Evolutionary conservation across 2,888 invertebrate genomes (phyloP).

Genomic region (Aphodius sticticus): DNA sequence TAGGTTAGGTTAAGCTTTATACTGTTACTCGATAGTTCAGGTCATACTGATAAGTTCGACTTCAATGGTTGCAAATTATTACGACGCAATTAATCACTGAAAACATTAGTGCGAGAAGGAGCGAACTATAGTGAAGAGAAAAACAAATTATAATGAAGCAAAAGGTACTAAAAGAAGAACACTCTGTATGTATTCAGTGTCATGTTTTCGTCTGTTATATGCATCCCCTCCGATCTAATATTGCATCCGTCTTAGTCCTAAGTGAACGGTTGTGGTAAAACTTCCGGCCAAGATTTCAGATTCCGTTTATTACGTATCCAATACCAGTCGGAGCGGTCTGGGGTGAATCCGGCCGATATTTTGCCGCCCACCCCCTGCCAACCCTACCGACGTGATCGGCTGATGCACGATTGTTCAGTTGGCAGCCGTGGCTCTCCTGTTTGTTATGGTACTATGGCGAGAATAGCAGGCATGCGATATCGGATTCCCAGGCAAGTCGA

Average conservation of each 20-base stretch:
- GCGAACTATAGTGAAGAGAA: no score
- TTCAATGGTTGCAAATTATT: no score
- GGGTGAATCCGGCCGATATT: not conserved
- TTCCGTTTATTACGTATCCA: constrained; percentile 27
- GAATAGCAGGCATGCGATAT: not conserved
- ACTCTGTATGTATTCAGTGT: not conserved
- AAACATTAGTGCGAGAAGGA: no score
- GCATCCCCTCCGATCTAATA: not conserved
- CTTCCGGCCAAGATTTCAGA: constrained; percentile 23
- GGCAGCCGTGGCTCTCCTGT: not conserved
- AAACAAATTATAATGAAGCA: no score
- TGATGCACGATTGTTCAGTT: not conserved
- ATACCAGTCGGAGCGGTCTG: not conserved
- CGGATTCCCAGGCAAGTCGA: no score
- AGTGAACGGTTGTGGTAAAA: constrained; percentile 16
- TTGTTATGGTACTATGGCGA: not conserved
- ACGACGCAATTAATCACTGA: no score
- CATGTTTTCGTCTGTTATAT: not conserved
- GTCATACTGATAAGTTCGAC: no score
- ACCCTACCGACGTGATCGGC: not conserved
- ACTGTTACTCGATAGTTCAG: no score
- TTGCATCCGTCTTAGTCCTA: not conserved
- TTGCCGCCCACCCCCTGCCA: not conserved
- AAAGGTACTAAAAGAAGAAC: no score
- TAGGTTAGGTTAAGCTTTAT: no score